phyloP scores from a whole-genome alignment of 1,140 invertebrate genomes.

The Bombus breviceps region DNA sequence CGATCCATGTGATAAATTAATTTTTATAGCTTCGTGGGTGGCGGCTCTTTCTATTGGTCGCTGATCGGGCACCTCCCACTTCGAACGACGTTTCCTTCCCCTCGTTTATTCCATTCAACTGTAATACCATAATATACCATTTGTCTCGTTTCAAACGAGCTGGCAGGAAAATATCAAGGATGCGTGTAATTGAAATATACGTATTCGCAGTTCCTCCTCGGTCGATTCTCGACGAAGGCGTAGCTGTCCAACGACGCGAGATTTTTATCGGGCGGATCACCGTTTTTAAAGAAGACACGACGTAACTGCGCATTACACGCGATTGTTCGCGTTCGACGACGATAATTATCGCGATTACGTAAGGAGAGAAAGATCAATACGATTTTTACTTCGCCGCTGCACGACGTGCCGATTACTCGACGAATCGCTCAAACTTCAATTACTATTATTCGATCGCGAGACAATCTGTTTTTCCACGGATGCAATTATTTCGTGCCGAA shows the following conservation, averaged over 20 bases:
- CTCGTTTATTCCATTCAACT: conserved; percentile 56
- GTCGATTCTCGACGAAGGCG: conserved; percentile 3
- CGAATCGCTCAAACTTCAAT: conserved; percentile 7
- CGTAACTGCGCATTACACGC: conserved; percentile 1
- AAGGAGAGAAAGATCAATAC: conserved; percentile 25
- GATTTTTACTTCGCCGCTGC: background rate
- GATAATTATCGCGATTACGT: conserved; percentile 6
- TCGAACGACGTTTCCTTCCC: conserved; percentile 49
- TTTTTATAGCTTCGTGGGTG: conserved; percentile 77
- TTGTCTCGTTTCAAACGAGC: conserved; percentile 53
- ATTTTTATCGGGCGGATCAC: conserved; percentile 16
- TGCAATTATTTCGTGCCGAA: conserved; percentile 1
- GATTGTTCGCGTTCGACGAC: conserved; percentile 17
- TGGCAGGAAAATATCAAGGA: conserved; percentile 10
- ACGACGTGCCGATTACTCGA: background rate
- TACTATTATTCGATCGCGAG: too few relatives aligned
- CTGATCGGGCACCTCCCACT: conserved; percentile 74
- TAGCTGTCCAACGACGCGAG: background rate
- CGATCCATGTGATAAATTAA: conserved; percentile 76
- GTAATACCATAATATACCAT: conserved; percentile 49
- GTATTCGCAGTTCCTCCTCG: conserved; percentile 32
- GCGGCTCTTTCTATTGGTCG: conserved; percentile 75
- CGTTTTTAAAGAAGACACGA: background rate
- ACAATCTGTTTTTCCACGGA: background rate
- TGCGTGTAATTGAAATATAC: conserved; percentile 39